Conservation (phyloP, 2,113 vertebrate species). For the Garra rufa region DNA sequence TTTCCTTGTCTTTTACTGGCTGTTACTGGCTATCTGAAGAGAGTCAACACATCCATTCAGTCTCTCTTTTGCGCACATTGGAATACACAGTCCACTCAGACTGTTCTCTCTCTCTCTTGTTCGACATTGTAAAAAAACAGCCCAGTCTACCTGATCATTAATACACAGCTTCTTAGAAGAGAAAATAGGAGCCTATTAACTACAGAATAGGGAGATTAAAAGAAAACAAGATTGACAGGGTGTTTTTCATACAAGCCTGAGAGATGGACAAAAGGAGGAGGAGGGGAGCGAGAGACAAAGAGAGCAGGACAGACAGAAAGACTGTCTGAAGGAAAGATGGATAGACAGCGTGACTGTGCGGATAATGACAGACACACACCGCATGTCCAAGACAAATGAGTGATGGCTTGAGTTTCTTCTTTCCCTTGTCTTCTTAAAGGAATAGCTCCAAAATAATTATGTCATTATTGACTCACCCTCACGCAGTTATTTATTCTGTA, state of each 20-base stretch:
- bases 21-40: slow-evolving; percentile 54
- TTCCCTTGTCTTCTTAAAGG: background rate
- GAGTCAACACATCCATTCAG: slow-evolving; percentile 50
- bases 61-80: background rate
- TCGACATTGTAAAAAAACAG: background rate
- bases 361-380: background rate
- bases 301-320: slow-evolving; percentile 18
- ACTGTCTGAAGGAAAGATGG: slow-evolving; percentile 13
- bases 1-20: slow-evolving; percentile 53
- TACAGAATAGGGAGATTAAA: slow-evolving; percentile 48
- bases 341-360: slow-evolving; percentile 59
- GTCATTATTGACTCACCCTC: background rate
- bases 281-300: background rate
- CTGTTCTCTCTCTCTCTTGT: background rate
- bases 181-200: slow-evolving; percentile 56
- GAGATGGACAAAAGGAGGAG: slow-evolving; percentile 41
- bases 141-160: slow-evolving; percentile 51
- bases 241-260: slow-evolving; percentile 42
- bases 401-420: background rate
- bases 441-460: background rate
- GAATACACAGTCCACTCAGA: slow-evolving; percentile 1
- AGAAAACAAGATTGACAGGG: slow-evolving; percentile 47
- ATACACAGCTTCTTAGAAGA: slow-evolving; percentile 46
- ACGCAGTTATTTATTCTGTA: background rate
- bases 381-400: background rate